A percentile compares a stretch with the other conserved stretches of the same genome.
phyloP scores from a whole-genome alignment of 2,113 vertebrate genomes.

The Platichthys stellatus region DNA sequence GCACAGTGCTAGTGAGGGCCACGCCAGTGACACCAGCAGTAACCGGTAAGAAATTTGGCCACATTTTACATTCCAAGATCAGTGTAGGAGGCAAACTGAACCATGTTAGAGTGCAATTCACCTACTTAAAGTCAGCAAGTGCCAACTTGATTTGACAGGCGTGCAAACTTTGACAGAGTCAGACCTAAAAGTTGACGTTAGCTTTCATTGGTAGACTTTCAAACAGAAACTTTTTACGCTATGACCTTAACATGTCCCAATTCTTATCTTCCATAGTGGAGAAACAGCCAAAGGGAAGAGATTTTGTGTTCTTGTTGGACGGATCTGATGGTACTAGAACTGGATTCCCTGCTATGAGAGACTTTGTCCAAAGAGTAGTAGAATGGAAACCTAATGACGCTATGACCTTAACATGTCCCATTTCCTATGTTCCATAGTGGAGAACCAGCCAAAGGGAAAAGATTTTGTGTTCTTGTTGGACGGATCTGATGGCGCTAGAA shows the following conservation, averaged over 20 bases:
- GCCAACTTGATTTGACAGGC: not conserved
- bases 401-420: not conserved
- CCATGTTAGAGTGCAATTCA: not conserved
- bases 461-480: conserved; percentile 75
- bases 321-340: conserved; percentile 43
- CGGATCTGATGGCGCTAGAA: conserved; percentile 44
- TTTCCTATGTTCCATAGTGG: conserved; percentile 12
- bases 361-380: conserved; percentile 58
- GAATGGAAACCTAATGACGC: too few relatives aligned
- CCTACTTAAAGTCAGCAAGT: not conserved
- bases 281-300: conserved; percentile 11
- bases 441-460: conserved; percentile 4
- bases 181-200: not conserved
- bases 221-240: too few relatives aligned
- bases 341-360: conserved; percentile 46
- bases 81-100: conserved; percentile 8
- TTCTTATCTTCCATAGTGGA: too few relatives aligned
- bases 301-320: conserved; percentile 75
- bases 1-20: not conserved
- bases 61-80: not conserved
- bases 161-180: not conserved
- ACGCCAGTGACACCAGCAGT: conserved; percentile 3
- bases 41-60: conserved; percentile 20
- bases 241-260: too few relatives aligned
- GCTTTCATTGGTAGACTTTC: too few relatives aligned